These are phyloP conservation scores for Caenorhabditis japonica DNA, from an alignment of 2,888 invertebrate species.

Conservation along the genomic window DNA sequence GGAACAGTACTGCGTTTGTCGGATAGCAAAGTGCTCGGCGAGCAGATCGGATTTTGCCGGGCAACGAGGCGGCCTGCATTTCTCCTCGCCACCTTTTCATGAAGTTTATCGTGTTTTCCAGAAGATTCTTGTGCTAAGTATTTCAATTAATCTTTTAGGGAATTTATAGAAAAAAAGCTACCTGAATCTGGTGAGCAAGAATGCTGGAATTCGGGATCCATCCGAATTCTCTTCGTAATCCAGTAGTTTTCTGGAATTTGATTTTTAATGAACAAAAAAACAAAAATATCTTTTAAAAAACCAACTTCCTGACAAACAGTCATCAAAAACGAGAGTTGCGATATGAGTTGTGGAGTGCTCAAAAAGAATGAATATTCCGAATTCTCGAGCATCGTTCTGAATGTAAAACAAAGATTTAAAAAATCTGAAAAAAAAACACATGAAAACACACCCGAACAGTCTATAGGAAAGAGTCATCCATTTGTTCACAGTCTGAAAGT, in stretches of 20 bases:
- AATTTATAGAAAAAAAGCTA: background rate
- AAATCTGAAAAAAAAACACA: too few relatives aligned
- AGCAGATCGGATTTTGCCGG: slow-evolving; percentile 21
- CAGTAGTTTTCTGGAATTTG: slow-evolving; percentile 6
- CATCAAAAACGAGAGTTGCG: slow-evolving; percentile 32
- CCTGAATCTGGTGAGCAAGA: slow-evolving; percentile 18
- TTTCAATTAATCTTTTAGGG: too few relatives aligned
- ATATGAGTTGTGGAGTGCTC: slow-evolving; percentile 25
- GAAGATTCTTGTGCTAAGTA: slow-evolving; percentile 17
- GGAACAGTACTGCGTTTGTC: slow-evolving; percentile 16
- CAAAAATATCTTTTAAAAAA: background rate
- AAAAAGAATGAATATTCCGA: slow-evolving; percentile 29
- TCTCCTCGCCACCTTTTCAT: slow-evolving; percentile 20
- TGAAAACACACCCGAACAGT: too few relatives aligned
- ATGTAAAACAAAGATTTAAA: too few relatives aligned
- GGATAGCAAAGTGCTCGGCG: slow-evolving; percentile 24
- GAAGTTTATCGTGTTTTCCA: slow-evolving; percentile 17
- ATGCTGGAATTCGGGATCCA: slow-evolving; percentile 10
- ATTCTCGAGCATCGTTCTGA: slow-evolving; percentile 31
- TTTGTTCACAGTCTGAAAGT: too few relatives aligned
- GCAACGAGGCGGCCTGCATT: background rate
- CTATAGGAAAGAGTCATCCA: too few relatives aligned
- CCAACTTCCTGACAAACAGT: slow-evolving; percentile 16
- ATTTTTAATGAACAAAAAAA: background rate
- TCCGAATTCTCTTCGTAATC: slow-evolving; percentile 25